Evolutionary conservation across 2,888 invertebrate genomes (phyloP), one percentile per base, ranked within the genome.

Genomic region (Tipula helvola): DNA sequence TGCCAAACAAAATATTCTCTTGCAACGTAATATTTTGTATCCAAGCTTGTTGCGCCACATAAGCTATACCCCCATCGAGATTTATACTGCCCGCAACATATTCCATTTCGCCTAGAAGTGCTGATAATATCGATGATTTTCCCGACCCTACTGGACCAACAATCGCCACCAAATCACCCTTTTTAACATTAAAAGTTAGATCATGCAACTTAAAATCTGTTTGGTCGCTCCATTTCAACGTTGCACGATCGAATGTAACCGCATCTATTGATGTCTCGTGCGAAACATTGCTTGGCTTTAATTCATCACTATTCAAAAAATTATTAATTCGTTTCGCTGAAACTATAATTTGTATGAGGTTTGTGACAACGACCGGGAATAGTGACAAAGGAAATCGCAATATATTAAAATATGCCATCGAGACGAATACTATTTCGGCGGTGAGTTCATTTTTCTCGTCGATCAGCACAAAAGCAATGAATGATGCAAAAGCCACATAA

Each of bases 331-430:
- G 90, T 88, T 92, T 92, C 71, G 94, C 89, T 3, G 94, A 93
- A 5, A 94, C 93, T 87, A 89, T 89, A 0, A 92, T 91, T 85
- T 87, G 86, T 12, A 87, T 42, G 10, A 71, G 5, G 5, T 52
- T 39, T 18, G 87, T 39, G 12, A 86, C 83, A 18, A 87, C 71
- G 39, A 86, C 47, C n/a, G 87, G 86, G 12, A 87, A 86, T 36
- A 85, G 18, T 57, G 42, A n/a, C 86, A 87, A 47, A 44, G 87
- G 87, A 3, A 92, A 92, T 36, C 93, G 90, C 16, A 94, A 90
- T 84, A 93, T 92, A 89, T 94, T 93, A 90, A 94, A 93, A 47
- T 94, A 90, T 0, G 93, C 91, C 71, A 94, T 89, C 0, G 93
- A 92, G 2, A 93, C 93, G 89, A 94, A 94, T 2, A 93, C 93